These are phyloP conservation scores for Pavo muticus DNA, from an alignment of 2,113 vertebrate genomes.

Conservation along the genomic window DNA sequence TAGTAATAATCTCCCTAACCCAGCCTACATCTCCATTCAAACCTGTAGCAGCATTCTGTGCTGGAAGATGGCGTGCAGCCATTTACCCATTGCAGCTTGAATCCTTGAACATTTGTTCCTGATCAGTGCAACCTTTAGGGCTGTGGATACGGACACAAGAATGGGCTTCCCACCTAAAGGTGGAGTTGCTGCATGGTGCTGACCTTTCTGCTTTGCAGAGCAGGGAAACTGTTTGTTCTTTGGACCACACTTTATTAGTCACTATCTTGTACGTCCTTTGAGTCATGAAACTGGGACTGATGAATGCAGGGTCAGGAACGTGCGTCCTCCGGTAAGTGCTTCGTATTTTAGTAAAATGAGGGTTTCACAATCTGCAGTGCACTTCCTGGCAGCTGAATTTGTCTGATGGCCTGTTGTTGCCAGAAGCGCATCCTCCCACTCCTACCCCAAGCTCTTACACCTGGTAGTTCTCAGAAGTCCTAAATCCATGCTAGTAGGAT, in stretches of 20 bases:
- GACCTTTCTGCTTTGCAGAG: background rate
- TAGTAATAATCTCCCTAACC: accelerated
- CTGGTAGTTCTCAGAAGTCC: background rate
- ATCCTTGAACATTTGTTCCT: accelerated
- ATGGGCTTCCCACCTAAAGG: background rate
- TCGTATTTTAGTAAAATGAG: background rate
- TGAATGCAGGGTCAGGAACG: accelerated
- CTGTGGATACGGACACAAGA: accelerated
- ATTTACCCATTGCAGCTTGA: background rate
- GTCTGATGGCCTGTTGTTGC: background rate
- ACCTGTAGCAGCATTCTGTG: background rate
- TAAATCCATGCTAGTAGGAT: background rate
- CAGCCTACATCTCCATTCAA: accelerated
- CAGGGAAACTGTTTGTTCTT: accelerated
- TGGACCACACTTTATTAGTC: background rate
- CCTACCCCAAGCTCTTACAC: accelerated
- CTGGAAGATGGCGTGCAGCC: background rate
- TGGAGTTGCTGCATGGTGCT: background rate
- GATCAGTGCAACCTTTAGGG: accelerated
- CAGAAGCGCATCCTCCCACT: background rate
- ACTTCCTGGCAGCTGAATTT: background rate
- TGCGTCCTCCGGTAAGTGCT: background rate
- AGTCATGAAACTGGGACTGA: background rate
- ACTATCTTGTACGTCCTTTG: background rate
- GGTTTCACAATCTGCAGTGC: background rate